Evolutionary conservation across 2,797 vertebrate species (phyloP).

Genomic region (Siniperca scherzeri): DNA sequence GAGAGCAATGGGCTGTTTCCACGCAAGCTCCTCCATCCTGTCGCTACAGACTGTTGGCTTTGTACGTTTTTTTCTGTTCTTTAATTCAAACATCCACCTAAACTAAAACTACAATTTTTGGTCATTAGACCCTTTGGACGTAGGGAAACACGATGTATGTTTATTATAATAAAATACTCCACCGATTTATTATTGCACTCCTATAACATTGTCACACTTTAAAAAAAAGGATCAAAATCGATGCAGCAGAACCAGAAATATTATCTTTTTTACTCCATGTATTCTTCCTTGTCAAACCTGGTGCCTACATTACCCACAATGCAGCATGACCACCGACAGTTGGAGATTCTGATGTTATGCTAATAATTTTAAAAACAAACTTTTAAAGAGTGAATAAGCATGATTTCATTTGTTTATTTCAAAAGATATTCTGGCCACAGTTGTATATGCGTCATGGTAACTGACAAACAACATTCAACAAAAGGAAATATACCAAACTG

Average conservation of each 20-base stretch:
- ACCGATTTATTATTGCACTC: background rate
- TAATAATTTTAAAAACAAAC: background rate
- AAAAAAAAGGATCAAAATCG: background rate
- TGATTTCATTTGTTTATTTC: background rate
- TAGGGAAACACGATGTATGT: background rate
- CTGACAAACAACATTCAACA: background rate
- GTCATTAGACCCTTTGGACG: background rate
- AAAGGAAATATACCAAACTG: background rate
- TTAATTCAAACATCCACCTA: background rate
- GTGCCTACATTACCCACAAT: background rate
- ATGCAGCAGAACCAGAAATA: background rate
- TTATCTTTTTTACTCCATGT: background rate
- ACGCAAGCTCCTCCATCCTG: slow-evolving; percentile 80
- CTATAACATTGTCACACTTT: background rate
- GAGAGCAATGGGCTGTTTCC: slow-evolving; percentile 89
- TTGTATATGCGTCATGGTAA: too few relatives aligned
- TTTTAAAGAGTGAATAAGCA: background rate
- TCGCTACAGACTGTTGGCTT: slow-evolving; percentile 89
- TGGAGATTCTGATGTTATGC: background rate
- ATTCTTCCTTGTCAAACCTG: background rate
- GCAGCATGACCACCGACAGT: background rate
- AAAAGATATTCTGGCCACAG: background rate
- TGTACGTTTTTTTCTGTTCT: slow-evolving; percentile 85
- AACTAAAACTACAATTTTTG: background rate
- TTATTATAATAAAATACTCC: background rate